Base-by-base conservation (phyloP, 1,140 invertebrate species). In the Listronotus oregonensis region DNA sequence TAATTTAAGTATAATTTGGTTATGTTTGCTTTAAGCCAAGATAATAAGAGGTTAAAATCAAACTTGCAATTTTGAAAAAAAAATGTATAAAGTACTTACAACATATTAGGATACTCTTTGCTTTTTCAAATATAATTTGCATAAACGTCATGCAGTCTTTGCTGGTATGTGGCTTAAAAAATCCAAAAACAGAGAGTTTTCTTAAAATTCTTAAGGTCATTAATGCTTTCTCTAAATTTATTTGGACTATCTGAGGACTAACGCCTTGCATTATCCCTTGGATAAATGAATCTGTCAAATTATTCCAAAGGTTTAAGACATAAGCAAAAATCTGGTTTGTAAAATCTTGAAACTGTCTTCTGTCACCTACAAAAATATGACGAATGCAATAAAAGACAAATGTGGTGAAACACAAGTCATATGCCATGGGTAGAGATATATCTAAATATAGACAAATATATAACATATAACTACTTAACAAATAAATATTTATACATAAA, bases 131-230 rank as follows among this genome's bases (percentile, higher is more conserved):
- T 44, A 95, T 84, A 18, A 88, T 80, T 78, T 88, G 88, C 31
- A 96, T 78, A 77, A 97, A 96, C 1, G 83, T 82, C 73, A 90
- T 84, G 42, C 89, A 89, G 71, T 91, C 87, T 56, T 84, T 80
- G 75, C 84, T 89, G 73, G 90, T 85, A 55, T 91, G 86, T 10
- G 89, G 89, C 70, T 89, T 90, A 72, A 86, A 86, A 67, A 94
- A 90, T 1, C 95, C 95, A 79, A 89, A 87, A 8, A 92, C 85
- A 0, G 90, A 85, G 34, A 96, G 81, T 77, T 95, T 94, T 66
- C 92, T 83, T 46, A 97, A 77, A 69, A 95, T 91, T 77, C 90
- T 88, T 43, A 95, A 80, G 42, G 87, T 82, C 0, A 94, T 80
- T 6, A 92, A 81, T 8, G 91, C 90, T 69, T 91, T 91, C 71